Base-by-base conservation (phyloP, 2,888 invertebrate genomes). In the Pheosia gnoma region DNA sequence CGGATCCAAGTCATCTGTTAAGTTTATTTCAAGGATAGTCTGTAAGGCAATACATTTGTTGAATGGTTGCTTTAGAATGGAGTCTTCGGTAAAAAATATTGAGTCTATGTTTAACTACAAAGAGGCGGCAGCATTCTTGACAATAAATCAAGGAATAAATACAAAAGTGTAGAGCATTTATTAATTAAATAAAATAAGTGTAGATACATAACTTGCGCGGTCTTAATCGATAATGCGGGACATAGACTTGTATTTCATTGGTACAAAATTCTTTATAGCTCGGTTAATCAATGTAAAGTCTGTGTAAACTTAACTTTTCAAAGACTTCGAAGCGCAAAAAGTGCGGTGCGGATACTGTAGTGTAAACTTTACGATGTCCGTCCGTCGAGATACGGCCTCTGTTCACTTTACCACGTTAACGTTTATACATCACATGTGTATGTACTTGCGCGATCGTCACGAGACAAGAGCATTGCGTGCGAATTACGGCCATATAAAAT, bases 1-100 rank as follows among this genome's bases (percentile, higher is more conserved):
- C 79, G 85, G 82, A 80, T 84, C 78, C 81, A 82, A 86, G 86
- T 85, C 84, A 85, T 88, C 77, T 86, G 85, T 87, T 84, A 86
- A 86, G 82, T 86, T 86, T 85, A 83, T 86, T 83, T 80, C 81
- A 80, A 82, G 79, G 75, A 83, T 75, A 72, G 76, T 67, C 58
- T 59, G 66, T 65, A 79, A 79, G 75, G 74, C 71, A 77, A 74
- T 72, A 73, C 70, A 72, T 74, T 77, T 59, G 51, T 45, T 65
- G 53, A 59, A 71, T 63, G 69, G 62, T 67, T 59, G 49, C 41
- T 65, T 66, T 56, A 57, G 61, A 56, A 56, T 41, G 7, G 56
- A 25, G 41, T 56, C 41, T n/a, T 38, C 5, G 45, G 11, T 45
- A 36, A 36, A 5, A 45, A 57, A 57, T 0, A 3, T 41, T 37